Evolutionary conservation across 2,888 invertebrate species (phyloP).

Genomic region (Polyploca ridens): DNA sequence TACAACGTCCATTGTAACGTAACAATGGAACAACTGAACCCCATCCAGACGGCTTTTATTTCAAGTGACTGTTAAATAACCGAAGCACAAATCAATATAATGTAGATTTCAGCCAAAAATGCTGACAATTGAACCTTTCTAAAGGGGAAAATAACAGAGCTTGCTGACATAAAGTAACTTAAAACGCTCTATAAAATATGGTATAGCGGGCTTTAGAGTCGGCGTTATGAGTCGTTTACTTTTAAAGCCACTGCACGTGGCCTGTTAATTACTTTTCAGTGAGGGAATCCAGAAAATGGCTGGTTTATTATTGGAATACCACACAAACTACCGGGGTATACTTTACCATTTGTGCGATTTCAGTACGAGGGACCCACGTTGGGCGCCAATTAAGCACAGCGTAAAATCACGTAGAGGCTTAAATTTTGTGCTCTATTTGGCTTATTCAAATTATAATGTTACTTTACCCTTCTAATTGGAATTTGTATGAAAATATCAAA

Average conservation of each 20-base stretch:
- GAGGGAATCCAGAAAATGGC: slow-evolving; percentile 13
- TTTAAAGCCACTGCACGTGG: slow-evolving; percentile 30
- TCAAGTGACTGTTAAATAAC: background rate
- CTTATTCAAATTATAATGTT: background rate
- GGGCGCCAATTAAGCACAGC: slow-evolving; percentile 2
- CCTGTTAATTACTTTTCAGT: slow-evolving; percentile 26
- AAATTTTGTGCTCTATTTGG: background rate
- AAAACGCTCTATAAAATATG: slow-evolving; percentile 17
- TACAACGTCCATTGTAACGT: background rate
- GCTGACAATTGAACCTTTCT: background rate
- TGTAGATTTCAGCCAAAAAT: background rate
- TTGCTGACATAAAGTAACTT: slow-evolving; percentile 14
- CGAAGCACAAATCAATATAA: background rate
- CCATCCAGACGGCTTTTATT: background rate
- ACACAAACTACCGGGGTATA: background rate
- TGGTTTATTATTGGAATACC: background rate
- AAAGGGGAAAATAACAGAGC: slow-evolving; percentile 4
- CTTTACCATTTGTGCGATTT: background rate
- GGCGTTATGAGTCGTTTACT: slow-evolving; percentile 25
- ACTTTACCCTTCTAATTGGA: too few species aligned
- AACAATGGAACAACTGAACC: background rate
- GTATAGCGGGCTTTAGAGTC: slow-evolving; percentile 12
- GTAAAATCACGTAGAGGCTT: background rate
- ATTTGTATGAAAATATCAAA: too few species aligned
- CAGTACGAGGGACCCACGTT: background rate